phyloP scores from a whole-genome alignment of 1,140 invertebrate species.

The Tetramorium alpestre region DNA sequence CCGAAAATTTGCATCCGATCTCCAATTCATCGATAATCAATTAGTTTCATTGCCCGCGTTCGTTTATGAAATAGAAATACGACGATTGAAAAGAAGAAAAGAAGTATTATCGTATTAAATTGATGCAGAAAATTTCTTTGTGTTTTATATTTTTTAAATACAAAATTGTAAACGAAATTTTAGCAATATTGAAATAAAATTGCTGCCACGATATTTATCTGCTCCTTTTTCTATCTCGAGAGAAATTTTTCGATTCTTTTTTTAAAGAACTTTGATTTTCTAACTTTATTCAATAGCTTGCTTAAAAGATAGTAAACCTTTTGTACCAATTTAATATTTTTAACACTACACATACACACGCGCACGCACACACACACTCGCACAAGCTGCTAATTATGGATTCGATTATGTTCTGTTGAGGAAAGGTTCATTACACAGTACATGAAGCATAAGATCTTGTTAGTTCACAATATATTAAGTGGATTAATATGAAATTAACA shows the following conservation, averaged over 20 bases:
- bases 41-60: conserved; percentile 15
- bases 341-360: neutral
- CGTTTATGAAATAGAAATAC: neutral
- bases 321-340: neutral
- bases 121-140: neutral
- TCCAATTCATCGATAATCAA: conserved; percentile 19
- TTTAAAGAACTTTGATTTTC: neutral
- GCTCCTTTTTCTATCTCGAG: neutral
- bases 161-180: neutral
- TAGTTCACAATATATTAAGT: neutral
- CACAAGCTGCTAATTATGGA: neutral
- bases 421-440: neutral
- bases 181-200: neutral
- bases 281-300: neutral
- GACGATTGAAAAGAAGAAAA: neutral
- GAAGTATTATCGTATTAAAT: neutral
- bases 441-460: conserved; percentile 16
- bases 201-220: neutral
- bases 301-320: neutral
- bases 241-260: neutral
- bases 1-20: conserved; percentile 48
- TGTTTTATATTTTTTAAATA: neutral
- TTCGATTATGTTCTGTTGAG: neutral
- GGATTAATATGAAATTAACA: conserved; percentile 18
- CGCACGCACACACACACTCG: neutral